Base-by-base conservation (phyloP, 2,797 vertebrate genomes). In the Channa striata region DNA sequence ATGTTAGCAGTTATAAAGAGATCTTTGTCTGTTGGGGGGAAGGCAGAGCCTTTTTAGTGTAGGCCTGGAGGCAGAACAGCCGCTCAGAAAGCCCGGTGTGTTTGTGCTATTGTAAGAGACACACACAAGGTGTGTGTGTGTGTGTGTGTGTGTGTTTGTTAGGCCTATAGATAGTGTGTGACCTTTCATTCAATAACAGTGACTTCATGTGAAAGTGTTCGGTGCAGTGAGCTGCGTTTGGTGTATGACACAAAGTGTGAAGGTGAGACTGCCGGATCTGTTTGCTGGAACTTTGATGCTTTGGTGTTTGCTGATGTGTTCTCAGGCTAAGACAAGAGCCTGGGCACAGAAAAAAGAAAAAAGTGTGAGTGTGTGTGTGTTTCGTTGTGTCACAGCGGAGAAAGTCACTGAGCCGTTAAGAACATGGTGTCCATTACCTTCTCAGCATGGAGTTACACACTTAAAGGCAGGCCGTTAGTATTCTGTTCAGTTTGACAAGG, bases 391-490 rank as follows among this genome's bases (percentile, higher is more conserved):
- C 47, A 77, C 63, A 83, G 40, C 51, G 74, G 72, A 79, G 76
- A 87, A 78, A 88, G 64, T 77, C 80, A 85, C 60, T 87, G 85
- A 89, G 49, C 86, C 78, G 79, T 87, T 74, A 78, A 88, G 86
- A 74, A 65, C 58, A 73, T 58, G 52, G 86, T 91, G 76, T 87
- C 74, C 61, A 82, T 91, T 87, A 88, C 87, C 58, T 74, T 59
- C 68, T 68, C 72, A 79, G 83, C 52, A 13, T 86, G 60, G 61
- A 77, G 84, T 89, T 89, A 86, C 85, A 82, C 74, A 80, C 77
- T 86, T 83, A 83, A 90, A 90, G 87, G 85, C 81, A 67, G 46
- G 68, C 81, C 85, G 87, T 88, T 89, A 88, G 80, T 74, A 78
- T 85, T 86, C 57, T 17, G 59, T 81, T 68, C 54, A 76, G 76